Conservation (phyloP, 2,888 invertebrate genomes). For the Melinaea menophilus region DNA sequence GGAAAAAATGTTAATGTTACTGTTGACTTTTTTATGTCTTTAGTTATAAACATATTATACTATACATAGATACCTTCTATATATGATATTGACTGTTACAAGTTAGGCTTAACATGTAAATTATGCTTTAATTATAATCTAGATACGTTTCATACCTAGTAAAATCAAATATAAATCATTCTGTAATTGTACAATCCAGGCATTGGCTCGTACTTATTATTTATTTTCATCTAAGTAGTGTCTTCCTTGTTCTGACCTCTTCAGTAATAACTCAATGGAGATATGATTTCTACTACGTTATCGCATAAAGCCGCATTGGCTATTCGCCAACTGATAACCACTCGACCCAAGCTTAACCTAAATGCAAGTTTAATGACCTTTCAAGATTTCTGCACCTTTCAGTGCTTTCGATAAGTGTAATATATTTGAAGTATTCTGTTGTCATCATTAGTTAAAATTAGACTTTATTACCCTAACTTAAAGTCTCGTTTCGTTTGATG, state of each 20-base stretch:
- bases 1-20: too few relatives aligned
- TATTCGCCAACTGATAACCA: constrained; percentile 65
- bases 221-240: constrained; percentile 14
- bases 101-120: too few relatives aligned
- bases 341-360: constrained; percentile 60
- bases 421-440: constrained; percentile 30
- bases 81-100: too few relatives aligned
- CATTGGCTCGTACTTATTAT: too few relatives aligned
- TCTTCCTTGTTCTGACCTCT: constrained; percentile 23
- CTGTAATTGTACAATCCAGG: too few relatives aligned
- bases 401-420: constrained; percentile 38
- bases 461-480: not conserved
- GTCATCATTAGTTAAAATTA: constrained; percentile 8
- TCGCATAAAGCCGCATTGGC: constrained; percentile 63
- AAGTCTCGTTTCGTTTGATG: constrained; percentile 8
- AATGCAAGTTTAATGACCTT: constrained; percentile 66
- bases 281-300: constrained; percentile 49
- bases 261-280: constrained; percentile 26
- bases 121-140: too few relatives aligned
- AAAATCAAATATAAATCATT: too few relatives aligned
- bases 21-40: too few relatives aligned
- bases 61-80: too few relatives aligned
- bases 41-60: too few relatives aligned
- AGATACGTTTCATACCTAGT: too few relatives aligned
- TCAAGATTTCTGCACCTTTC: constrained; percentile 53